Evolutionary conservation across 2,888 invertebrate species (phyloP).

Genomic region (Bruchidius siliquastri): DNA sequence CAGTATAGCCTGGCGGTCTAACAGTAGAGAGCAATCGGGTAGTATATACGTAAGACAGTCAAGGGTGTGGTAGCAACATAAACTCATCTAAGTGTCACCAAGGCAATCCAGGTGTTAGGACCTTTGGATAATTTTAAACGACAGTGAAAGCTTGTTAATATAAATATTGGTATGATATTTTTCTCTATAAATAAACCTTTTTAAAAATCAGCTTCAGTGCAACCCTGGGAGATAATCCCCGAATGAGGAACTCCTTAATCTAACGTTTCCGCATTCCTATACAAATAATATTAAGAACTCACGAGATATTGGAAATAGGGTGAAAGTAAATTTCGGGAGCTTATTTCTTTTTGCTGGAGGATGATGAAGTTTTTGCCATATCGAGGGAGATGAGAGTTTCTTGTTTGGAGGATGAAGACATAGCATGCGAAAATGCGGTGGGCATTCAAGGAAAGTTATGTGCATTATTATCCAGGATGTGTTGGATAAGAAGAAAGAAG

Average conservation of each 20-base stretch:
- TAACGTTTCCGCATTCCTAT: background rate
- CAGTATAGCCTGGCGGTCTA: no score
- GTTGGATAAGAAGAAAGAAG: no score
- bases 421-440: background rate
- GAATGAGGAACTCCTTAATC: background rate
- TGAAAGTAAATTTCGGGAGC: background rate
- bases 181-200: background rate
- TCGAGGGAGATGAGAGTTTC: background rate
- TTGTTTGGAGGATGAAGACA: background rate
- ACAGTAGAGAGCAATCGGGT: no score
- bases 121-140: no score
- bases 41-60: no score
- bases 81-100: no score
- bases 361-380: background rate
- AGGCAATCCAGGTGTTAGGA: no score
- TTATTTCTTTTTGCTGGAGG: background rate
- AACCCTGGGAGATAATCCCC: background rate
- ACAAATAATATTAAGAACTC: background rate
- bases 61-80: no score
- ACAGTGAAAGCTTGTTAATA: no score
- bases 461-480: no score
- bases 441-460: no score
- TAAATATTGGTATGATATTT: no score
- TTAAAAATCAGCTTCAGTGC: background rate
- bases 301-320: background rate